Evolutionary conservation across 2,113 vertebrate genomes (phyloP).

Genomic region (Oophaga pumilio): DNA sequence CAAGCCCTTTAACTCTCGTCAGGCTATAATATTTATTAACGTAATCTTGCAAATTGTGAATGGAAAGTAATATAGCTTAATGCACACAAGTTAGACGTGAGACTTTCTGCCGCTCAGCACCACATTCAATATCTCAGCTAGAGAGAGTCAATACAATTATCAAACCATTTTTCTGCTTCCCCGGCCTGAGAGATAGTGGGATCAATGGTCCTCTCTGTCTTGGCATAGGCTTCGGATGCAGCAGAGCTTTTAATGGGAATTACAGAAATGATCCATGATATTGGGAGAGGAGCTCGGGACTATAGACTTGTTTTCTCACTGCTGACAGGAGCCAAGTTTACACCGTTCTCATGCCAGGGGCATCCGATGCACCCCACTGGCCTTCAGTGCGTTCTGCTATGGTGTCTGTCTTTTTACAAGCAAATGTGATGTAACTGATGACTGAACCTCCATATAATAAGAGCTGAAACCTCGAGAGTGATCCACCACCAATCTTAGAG

Average conservation of each 20-base stretch:
- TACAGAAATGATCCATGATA: neutral
- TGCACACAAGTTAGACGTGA: neutral
- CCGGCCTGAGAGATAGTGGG: neutral
- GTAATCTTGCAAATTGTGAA: neutral
- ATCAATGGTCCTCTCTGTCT: conserved; percentile 9
- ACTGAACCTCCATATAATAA: too few species aligned
- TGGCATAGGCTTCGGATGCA: neutral
- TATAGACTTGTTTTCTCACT: neutral
- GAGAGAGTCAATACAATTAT: conserved; percentile 32
- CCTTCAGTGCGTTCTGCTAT: too few species aligned
- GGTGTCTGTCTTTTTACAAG: too few species aligned
- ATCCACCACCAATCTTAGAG: too few species aligned
- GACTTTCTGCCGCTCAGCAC: conserved; percentile 1
- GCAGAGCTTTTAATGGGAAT: neutral
- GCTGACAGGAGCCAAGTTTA: neutral
- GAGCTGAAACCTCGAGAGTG: too few species aligned
- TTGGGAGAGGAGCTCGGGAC: neutral
- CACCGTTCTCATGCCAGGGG: neutral
- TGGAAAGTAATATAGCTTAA: neutral
- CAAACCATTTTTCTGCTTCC: conserved; percentile 22
- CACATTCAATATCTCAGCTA: neutral
- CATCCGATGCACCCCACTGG: too few species aligned
- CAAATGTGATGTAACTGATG: too few species aligned
- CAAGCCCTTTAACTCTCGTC: neutral
- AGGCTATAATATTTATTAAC: neutral